Conservation (phyloP, 2,113 vertebrate species). For the Uropsilus gracilis region DNA sequence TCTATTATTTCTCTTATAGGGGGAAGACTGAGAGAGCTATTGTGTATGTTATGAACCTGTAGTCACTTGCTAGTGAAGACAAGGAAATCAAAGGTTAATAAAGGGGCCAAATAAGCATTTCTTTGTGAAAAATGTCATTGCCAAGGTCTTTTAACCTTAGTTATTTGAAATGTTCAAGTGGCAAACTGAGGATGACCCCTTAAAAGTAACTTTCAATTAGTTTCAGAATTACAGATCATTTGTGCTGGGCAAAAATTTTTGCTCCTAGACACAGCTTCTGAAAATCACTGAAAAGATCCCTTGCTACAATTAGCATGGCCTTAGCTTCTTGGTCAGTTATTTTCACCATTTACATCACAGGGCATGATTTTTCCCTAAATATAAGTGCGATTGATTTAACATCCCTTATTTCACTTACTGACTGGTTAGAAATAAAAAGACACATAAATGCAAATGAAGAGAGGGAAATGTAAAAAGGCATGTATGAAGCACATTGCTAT, state of each 20-base stretch:
- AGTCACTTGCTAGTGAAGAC: neutral
- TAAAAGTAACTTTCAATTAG: constrained; percentile 48
- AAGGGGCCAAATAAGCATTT: constrained; percentile 25
- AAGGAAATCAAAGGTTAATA: constrained; percentile 7
- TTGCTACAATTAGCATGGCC: neutral
- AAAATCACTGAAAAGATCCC: neutral
- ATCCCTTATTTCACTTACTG: neutral
- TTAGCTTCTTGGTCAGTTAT: neutral
- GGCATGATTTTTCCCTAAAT: neutral
- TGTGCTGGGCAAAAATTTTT: neutral
- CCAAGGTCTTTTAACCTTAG: constrained; percentile 32
- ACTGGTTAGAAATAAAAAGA: neutral
- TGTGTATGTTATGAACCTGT: neutral
- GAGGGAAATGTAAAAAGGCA: neutral
- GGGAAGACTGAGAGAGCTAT: neutral
- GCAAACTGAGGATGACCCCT: neutral
- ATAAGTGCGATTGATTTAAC: neutral
- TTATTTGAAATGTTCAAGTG: constrained; percentile 29
- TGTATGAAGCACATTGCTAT: neutral
- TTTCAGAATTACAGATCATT: constrained; percentile 20
- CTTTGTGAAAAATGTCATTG: constrained; percentile 11
- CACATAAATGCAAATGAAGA: neutral
- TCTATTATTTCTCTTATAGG: neutral
- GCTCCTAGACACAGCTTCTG: neutral
- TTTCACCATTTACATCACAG: neutral